A percentile compares a stretch with the other conserved stretches of the same genome.
Conservation (phyloP, 2,888 invertebrate species). For the Tachystola acroxantha region DNA sequence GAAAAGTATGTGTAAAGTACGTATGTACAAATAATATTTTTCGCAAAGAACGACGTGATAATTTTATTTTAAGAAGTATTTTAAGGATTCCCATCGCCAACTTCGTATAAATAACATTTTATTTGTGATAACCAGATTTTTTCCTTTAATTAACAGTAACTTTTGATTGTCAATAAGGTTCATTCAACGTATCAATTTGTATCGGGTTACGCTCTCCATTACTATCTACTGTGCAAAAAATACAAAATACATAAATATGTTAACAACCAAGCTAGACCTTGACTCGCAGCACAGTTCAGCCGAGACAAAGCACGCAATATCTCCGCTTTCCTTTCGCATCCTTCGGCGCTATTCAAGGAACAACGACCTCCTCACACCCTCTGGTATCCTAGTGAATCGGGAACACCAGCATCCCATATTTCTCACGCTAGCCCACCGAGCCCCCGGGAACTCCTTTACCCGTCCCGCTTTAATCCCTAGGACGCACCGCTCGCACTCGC, state of each 20-base stretch:
- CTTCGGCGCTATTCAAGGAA: neutral
- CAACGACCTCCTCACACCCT: conserved; percentile 1
- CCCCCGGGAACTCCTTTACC: conserved; percentile 44
- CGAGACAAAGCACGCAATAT: conserved; percentile 6
- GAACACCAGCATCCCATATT: conserved; percentile 67
- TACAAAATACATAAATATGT: neutral
- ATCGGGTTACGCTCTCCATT: too few relatives aligned
- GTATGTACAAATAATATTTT: too few relatives aligned
- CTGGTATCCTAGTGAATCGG: conserved; percentile 43
- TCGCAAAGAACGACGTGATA: too few relatives aligned
- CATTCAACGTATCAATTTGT: too few relatives aligned
- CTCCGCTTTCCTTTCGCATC: neutral
- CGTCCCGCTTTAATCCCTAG: conserved; percentile 51
- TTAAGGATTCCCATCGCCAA: too few relatives aligned
- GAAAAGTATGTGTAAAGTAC: too few relatives aligned
- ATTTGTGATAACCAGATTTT: too few relatives aligned
- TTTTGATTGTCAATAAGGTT: too few relatives aligned
- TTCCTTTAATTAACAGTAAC: too few relatives aligned
- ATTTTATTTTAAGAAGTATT: too few relatives aligned
- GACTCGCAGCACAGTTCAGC: conserved; percentile 3
- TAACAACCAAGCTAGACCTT: conserved; percentile 3
- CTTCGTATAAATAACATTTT: too few relatives aligned
- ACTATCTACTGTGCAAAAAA: neutral
- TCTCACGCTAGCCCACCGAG: conserved; percentile 68
- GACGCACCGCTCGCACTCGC: conserved; percentile 40